Conservation (phyloP, 2,113 vertebrate genomes). For the Syrmaticus mikado region DNA sequence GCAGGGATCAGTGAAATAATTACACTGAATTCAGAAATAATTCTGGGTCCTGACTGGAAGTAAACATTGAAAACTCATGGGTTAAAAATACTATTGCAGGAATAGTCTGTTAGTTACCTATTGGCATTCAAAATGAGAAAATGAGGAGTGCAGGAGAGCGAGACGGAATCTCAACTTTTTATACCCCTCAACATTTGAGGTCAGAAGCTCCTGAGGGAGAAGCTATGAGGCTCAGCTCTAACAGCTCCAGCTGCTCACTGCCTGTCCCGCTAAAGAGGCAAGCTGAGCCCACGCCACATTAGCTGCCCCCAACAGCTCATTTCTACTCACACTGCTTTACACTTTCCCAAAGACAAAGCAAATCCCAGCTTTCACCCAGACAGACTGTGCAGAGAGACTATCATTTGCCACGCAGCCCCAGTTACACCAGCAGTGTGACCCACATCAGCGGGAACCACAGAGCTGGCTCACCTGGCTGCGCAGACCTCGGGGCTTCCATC, state of each 20-base stretch:
- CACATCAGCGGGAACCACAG: rapidly evolving
- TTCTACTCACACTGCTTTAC: not conserved
- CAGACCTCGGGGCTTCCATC: not conserved
- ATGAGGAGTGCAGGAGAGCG: not conserved
- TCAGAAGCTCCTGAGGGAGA: not conserved
- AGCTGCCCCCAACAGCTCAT: not conserved
- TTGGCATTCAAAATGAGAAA: not conserved
- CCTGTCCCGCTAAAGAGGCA: not conserved
- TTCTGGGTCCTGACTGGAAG: not conserved
- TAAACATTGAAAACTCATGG: not conserved
- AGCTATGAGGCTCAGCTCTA: not conserved
- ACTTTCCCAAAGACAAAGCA: not conserved
- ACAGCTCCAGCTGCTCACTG: not conserved
- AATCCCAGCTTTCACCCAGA: not conserved
- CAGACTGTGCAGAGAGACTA: not conserved
- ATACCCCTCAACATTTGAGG: rapidly evolving
- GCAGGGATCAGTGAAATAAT: not conserved
- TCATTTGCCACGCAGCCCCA: not conserved
- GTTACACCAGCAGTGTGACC: not conserved
- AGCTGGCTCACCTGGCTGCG: not conserved
- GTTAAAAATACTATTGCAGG: not conserved
- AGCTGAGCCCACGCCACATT: not conserved
- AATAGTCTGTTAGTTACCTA: not conserved
- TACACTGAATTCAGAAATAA: not conserved
- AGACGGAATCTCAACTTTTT: not conserved